phyloP scores from a whole-genome alignment of 2,888 invertebrate genomes.

The Agriopis aurantiaria region DNA sequence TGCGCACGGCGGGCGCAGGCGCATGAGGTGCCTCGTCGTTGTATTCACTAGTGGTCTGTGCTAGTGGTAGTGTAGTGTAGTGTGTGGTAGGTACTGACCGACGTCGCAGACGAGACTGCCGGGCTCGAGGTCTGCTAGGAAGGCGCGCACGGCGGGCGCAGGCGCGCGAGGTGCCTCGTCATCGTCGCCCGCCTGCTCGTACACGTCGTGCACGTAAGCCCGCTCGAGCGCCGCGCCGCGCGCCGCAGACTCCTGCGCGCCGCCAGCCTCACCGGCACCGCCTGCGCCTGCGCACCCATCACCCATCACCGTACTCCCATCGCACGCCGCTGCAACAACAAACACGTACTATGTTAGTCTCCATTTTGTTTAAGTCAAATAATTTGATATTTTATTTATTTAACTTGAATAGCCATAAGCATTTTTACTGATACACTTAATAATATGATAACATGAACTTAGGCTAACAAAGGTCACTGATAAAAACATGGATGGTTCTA shows the following conservation, averaged over 20 bases:
- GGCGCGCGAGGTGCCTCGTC: constrained; percentile 71
- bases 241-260: constrained; percentile 67
- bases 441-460: too few relatives aligned
- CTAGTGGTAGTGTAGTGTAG: constrained; percentile 2
- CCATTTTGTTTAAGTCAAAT: too few relatives aligned
- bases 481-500: too few relatives aligned
- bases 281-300: constrained; percentile 69
- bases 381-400: too few relatives aligned
- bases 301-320: constrained; percentile 84
- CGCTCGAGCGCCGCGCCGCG: constrained; percentile 77
- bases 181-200: constrained; percentile 94
- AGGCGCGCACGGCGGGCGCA: constrained; percentile 92
- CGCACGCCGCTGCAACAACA: constrained; percentile 68
- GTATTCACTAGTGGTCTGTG: not conserved
- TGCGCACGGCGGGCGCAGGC: constrained; percentile 90
- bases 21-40: too few relatives aligned
- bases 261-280: constrained; percentile 64
- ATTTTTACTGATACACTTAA: too few relatives aligned
- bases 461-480: too few relatives aligned
- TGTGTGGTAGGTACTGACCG: constrained; percentile 86
- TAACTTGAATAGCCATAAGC: not conserved
- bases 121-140: constrained; percentile 94
- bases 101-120: constrained; percentile 98
- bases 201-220: constrained; percentile 98
- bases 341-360: not conserved